Evolutionary conservation across 2,888 invertebrate genomes (phyloP).

Genomic region (Prenolepis imparis): DNA sequence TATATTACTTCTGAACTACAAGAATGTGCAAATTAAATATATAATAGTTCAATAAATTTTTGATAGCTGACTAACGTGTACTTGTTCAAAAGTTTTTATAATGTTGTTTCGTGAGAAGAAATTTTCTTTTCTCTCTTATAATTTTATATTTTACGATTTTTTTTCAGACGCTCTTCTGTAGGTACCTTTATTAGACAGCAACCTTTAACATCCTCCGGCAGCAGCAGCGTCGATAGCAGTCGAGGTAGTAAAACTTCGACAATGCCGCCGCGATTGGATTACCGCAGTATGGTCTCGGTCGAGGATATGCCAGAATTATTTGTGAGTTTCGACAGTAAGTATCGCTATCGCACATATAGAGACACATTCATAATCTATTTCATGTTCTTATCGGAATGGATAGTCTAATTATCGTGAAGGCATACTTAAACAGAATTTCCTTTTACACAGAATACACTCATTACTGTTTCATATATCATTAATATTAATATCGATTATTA

Average conservation of each 20-base stretch:
- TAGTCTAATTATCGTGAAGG: conserved; percentile 44
- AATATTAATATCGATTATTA: background rate
- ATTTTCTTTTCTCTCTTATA: conserved; percentile 1
- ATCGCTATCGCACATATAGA: conserved; percentile 52
- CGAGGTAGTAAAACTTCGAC: conserved; percentile 88
- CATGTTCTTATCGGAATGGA: conserved; percentile 45
- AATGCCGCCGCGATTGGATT: conserved; percentile 93
- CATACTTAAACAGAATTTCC: conserved; percentile 47
- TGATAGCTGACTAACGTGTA: conserved; percentile 7
- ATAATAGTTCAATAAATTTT: background rate
- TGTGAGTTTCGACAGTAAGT: conserved; percentile 97
- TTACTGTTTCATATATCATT: conserved; percentile 21
- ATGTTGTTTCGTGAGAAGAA: conserved; percentile 13
- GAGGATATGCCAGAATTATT: conserved; percentile 98
- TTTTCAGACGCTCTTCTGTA: conserved; percentile 93
- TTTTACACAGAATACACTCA: conserved; percentile 39
- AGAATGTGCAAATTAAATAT: conserved; percentile 24
- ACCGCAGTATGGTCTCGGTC: conserved; percentile 96
- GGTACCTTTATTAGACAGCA: conserved; percentile 94
- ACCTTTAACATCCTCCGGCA: conserved; percentile 85
- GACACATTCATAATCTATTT: conserved; percentile 51
- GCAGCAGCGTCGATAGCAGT: conserved; percentile 89
- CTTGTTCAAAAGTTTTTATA: conserved; percentile 42
- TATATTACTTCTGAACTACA: conserved; percentile 61
- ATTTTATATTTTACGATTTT: conserved; percentile 55